These are phyloP conservation scores for Lysiphlebus fabarum DNA, from an alignment of 1,140 invertebrate genomes.

Conservation along the genomic window DNA sequence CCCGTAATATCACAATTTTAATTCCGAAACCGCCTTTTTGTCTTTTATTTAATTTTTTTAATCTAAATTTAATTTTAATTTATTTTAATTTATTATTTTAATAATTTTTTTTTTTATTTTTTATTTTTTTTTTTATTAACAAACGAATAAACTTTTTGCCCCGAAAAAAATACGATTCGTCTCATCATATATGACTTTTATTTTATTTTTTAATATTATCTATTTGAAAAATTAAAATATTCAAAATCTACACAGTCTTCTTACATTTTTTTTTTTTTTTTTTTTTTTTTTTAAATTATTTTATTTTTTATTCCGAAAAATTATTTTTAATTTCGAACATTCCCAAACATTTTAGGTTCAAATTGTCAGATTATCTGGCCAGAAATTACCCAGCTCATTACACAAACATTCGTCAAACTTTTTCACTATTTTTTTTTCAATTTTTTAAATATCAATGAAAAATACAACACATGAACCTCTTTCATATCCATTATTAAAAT, in stretches of 20 bases:
- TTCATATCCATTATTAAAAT: conserved; percentile 17
- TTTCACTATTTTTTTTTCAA: conserved; percentile 24
- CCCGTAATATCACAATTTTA: conserved; percentile 27
- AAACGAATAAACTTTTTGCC: conserved; percentile 22
- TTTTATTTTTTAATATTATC: conserved; percentile 11
- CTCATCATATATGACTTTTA: conserved; percentile 9
- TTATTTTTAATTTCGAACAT: conserved; percentile 2
- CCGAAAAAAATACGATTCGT: conserved; percentile 1
- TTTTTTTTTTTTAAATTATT: conserved; percentile 11
- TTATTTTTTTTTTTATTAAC: conserved; percentile 15
- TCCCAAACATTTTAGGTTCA: conserved; percentile 20
- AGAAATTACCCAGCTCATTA: conserved; percentile 25
- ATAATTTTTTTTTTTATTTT: conserved; percentile 9
- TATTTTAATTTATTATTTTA: too few species aligned
- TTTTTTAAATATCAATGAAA: conserved; percentile 3
- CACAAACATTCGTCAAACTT: conserved; percentile 3
- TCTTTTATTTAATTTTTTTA: neutral
- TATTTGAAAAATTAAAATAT: conserved; percentile 13
- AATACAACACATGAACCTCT: conserved; percentile 14
- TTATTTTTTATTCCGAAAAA: conserved; percentile 10
- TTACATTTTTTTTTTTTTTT: conserved; percentile 1
- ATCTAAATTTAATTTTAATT: too few species aligned
- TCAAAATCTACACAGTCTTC: conserved; percentile 23
- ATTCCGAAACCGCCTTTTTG: conserved; percentile 20
- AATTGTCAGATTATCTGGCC: conserved; percentile 29